Base-by-base conservation (phyloP, 2,797 vertebrate species). In the Menidia menidia region DNA sequence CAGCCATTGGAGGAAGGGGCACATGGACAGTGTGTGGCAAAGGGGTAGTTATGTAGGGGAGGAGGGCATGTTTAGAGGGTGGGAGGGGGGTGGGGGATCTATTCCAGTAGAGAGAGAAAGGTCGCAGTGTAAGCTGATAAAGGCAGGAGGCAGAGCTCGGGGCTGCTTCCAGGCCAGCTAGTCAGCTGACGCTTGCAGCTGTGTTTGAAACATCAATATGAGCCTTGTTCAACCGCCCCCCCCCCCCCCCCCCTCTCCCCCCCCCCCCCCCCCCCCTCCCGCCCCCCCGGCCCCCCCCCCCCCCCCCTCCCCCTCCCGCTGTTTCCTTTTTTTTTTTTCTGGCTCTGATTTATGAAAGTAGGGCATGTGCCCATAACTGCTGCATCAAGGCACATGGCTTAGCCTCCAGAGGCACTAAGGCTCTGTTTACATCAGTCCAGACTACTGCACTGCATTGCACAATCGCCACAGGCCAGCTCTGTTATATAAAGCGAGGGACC, bases 91-190 rank as follows among this genome's bases (percentile, higher is more conserved):
- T 13, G 64, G 70, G 65, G 64, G 71, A 66, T 88, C 90, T 89
- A 85, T 92, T 94, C 93, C 89, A 93, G 92, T 86, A 82, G 92
- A 91, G 86, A 88, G 91, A 91, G 73, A 92, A 94, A 95, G 95
- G 94, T 95, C 94, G 95, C 93, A 94, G 94, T 93, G 93, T 92
- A 91, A 93, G 88, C 90, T 90, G 86, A 93, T 94, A 94, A 93
- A 94, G 85, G 85, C 81, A 86, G 87, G 85, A 82, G 90, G 89
- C 84, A 85, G 89, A 67, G 82, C 88, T 85, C 35, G 61, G 82
- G 92, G 90, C 88, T 82, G 88, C 87, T 90, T 92, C 92, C 91
- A 91, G 94, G 92, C 92, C 92, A 93, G 83, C 69, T 61, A 93
- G 93, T 95, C 94, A 95, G 93, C 94, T 94, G 95, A 95, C 77